Conservation (phyloP, 2,797 vertebrate genomes). For the Lepus townsendii region DNA sequence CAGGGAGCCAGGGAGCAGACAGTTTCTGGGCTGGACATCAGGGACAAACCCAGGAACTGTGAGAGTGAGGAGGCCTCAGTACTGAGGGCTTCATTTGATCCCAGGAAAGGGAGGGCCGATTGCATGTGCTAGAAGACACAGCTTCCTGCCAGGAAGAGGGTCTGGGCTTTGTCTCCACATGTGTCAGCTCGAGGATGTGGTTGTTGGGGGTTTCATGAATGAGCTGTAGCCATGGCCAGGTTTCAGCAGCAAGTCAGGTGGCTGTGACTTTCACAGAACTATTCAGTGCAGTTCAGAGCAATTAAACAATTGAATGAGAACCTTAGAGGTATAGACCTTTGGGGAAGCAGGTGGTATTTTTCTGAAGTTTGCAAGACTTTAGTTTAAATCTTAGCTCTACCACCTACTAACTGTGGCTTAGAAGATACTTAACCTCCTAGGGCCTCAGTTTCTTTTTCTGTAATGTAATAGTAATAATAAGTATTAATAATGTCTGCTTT, state of each 20-base stretch:
- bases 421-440: conserved; percentile 15
- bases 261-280: background rate
- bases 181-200: background rate
- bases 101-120: background rate
- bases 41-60: conserved; percentile 36
- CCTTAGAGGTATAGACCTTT: background rate
- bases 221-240: background rate
- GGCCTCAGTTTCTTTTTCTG: conserved; percentile 40
- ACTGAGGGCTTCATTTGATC: background rate
- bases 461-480: conserved; percentile 29
- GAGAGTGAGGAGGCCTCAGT: background rate
- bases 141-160: conserved; percentile 20
- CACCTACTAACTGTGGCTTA: background rate
- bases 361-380: background rate
- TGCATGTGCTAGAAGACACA: background rate
- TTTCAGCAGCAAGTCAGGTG: background rate
- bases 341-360: background rate
- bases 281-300: background rate
- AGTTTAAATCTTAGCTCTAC: background rate
- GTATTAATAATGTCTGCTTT: background rate
- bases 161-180: conserved; percentile 46
- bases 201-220: background rate
- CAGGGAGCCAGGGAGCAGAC: conserved; percentile 56
- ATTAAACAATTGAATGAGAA: conserved; percentile 1
- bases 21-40: conserved; percentile 64